A percentile compares a stretch with the other conserved stretches of the same genome.
Evolutionary conservation across 1,140 invertebrate species (phyloP).

Genomic region (Popillia japonica): DNA sequence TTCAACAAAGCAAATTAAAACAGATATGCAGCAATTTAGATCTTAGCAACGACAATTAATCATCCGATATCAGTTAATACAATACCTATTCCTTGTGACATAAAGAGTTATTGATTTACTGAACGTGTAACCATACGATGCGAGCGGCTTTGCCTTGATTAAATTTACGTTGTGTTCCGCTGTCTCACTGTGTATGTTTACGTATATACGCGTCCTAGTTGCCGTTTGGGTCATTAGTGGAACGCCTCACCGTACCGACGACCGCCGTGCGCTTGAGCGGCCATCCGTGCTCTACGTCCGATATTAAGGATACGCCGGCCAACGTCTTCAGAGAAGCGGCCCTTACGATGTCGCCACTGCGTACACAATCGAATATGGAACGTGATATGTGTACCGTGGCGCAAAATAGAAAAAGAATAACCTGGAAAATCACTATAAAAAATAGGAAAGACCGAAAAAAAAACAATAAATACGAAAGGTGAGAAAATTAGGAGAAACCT

Average conservation of each 20-base stretch:
- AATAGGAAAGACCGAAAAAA: no score
- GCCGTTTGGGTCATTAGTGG: conserved; percentile 10
- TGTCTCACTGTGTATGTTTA: background rate
- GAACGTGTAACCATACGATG: background rate
- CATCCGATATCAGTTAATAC: background rate
- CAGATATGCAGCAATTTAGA: no score
- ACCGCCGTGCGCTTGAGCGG: conserved; percentile 8
- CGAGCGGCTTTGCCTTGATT: background rate
- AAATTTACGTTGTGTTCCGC: no score
- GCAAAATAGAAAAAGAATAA: no score
- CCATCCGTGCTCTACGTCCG: conserved; percentile 27
- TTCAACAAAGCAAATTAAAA: no score
- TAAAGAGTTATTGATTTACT: conserved; percentile 1
- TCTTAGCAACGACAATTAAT: no score
- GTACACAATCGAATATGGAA: background rate
- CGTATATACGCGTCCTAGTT: background rate
- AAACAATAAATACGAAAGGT: no score
- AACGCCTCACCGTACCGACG: conserved; percentile 9
- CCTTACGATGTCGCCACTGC: background rate
- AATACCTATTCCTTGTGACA: background rate
- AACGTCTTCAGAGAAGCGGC: background rate
- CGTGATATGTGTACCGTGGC: background rate
- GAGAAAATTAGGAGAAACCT: no score
- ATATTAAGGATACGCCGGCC: conserved; percentile 22
- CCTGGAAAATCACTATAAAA: no score